These are phyloP conservation scores for Oikopleura dioica DNA, from an alignment of 23 tunicate genomes.

Conservation along the genomic window DNA sequence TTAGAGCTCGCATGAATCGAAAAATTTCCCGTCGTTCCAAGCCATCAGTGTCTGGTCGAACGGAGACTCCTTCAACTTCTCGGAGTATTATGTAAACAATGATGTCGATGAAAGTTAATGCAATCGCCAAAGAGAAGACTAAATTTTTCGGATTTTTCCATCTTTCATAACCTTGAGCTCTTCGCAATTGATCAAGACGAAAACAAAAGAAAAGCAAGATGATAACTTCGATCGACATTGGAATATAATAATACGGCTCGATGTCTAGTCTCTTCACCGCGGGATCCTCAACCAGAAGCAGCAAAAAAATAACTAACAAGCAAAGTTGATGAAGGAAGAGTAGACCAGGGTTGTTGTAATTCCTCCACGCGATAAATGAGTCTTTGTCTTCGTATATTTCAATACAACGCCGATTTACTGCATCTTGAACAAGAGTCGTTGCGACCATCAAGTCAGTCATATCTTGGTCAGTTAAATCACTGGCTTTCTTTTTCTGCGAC, in stretches of 20 bases:
- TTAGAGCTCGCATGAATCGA: constrained; percentile 43
- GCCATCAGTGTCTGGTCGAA: constrained; percentile 19
- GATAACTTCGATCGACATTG: constrained; percentile 43
- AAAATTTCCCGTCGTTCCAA: constrained; percentile 15
- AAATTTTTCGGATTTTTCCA: constrained; percentile 69
- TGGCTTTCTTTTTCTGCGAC: too few species aligned
- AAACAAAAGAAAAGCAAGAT: constrained; percentile 35
- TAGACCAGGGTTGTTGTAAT: background rate
- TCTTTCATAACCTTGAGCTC: constrained; percentile 32
- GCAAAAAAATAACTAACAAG: background rate
- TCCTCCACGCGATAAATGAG: too few species aligned
- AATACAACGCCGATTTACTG: background rate
- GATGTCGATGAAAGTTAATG: constrained; percentile 50
- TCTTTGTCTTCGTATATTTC: too few species aligned
- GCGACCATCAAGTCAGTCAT: background rate
- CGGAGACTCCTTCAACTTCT: constrained; percentile 14
- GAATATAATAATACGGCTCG: constrained; percentile 1
- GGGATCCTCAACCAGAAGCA: background rate
- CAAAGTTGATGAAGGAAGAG: background rate
- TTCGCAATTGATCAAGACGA: constrained; percentile 33
- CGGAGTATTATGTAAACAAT: constrained; percentile 32
- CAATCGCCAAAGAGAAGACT: constrained; percentile 32
- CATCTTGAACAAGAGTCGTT: background rate
- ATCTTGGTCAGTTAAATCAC: too few species aligned
- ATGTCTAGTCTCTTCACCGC: constrained; percentile 1